phyloP scores from a whole-genome alignment of 2,113 vertebrate species.

The Malaclemys terrapin region DNA sequence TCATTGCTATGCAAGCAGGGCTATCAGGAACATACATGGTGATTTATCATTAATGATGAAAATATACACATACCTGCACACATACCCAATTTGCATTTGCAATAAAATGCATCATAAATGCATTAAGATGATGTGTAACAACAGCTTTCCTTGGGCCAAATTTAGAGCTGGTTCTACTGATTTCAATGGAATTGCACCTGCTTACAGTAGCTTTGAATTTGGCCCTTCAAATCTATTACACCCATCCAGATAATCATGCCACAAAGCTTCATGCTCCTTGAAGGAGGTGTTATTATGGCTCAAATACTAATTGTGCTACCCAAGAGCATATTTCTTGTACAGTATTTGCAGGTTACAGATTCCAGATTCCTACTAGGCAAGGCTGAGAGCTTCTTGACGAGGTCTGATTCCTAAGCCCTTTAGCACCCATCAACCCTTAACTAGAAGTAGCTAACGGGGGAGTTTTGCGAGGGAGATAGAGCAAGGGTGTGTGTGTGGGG shows the following conservation, averaged over 20 bases:
- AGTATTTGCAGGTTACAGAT: too few relatives aligned
- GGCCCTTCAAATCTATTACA: background rate
- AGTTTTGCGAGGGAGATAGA: too few relatives aligned
- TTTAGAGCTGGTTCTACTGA: background rate
- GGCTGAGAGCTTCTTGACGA: too few relatives aligned
- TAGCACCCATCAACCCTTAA: too few relatives aligned
- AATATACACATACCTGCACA: background rate
- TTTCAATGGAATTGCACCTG: background rate
- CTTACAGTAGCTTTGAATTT: background rate
- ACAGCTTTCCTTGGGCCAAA: background rate
- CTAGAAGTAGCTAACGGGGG: too few relatives aligned
- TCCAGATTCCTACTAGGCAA: too few relatives aligned
- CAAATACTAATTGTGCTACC: too few relatives aligned
- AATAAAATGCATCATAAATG: rapidly evolving
- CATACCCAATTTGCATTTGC: background rate
- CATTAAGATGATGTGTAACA: background rate
- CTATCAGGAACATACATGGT: background rate
- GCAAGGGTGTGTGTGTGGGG: too few relatives aligned
- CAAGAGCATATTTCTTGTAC: too few relatives aligned
- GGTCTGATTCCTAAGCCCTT: too few relatives aligned
- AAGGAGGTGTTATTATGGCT: background rate
- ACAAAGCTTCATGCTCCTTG: background rate
- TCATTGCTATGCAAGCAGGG: background rate
- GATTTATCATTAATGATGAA: background rate
- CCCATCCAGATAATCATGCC: background rate